A percentile compares a stretch with the other conserved stretches of the same genome.
phyloP scores from a whole-genome alignment of 2,797 vertebrate genomes.

The Gorsachius magnificus region DNA sequence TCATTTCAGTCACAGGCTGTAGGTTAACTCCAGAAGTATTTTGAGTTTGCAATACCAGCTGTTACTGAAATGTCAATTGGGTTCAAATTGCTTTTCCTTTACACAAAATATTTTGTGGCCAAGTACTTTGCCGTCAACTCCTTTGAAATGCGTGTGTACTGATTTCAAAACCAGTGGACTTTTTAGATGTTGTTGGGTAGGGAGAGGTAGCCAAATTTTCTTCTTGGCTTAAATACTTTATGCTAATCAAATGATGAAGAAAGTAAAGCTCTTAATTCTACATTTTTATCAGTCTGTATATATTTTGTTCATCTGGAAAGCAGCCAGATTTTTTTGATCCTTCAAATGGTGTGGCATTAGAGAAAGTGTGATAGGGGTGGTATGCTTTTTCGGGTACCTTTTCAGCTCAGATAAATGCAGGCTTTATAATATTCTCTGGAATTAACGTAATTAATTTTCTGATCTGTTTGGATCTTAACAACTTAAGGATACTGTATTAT shows the following conservation, averaged over 20 bases:
- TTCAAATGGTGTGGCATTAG: background rate
- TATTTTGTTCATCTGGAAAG: background rate
- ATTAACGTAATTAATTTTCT: background rate
- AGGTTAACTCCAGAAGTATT: background rate
- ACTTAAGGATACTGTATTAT: fast-evolving
- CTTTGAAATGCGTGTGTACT: background rate
- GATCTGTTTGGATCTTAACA: background rate
- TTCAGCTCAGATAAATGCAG: background rate
- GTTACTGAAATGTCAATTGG: background rate
- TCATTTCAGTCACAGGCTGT: background rate
- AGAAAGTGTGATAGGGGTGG: background rate
- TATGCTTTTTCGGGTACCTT: background rate
- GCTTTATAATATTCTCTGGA: background rate
- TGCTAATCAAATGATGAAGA: background rate
- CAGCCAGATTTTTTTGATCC: background rate
- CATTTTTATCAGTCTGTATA: background rate
- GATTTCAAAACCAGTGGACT: background rate
- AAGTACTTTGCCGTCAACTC: background rate
- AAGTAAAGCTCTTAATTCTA: background rate
- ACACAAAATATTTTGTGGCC: background rate
- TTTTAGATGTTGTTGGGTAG: background rate
- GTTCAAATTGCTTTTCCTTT: background rate
- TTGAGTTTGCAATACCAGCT: background rate
- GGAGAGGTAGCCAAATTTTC: background rate
- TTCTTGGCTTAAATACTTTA: background rate